Conservation (phyloP, 2,113 vertebrate genomes). For the Melanotaenia duboulayi region DNA sequence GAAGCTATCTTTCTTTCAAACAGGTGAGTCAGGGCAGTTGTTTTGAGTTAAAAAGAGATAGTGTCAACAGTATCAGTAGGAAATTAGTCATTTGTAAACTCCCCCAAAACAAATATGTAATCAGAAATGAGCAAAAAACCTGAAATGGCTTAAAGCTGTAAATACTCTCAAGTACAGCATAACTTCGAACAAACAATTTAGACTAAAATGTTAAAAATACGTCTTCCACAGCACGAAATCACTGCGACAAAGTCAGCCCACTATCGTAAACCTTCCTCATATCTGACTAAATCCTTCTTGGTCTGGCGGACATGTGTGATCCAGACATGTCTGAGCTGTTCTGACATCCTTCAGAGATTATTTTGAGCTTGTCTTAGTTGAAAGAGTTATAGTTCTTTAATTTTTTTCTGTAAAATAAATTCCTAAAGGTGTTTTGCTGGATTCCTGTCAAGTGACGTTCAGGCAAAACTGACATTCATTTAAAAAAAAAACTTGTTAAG, state of each 20-base stretch:
- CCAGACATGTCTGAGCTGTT: neutral
- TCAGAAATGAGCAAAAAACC: neutral
- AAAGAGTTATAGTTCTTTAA: neutral
- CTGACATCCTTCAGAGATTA: no score
- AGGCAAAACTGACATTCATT: neutral
- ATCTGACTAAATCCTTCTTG: neutral
- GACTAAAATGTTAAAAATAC: neutral
- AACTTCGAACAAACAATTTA: neutral
- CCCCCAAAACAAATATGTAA: neutral
- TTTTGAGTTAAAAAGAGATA: neutral
- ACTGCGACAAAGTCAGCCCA: neutral
- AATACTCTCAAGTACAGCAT: neutral
- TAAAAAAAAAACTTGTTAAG: neutral
- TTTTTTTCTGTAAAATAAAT: neutral
- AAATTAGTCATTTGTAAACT: slow-evolving; percentile 43
- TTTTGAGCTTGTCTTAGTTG: neutral
- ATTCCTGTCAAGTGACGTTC: neutral
- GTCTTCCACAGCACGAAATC: neutral
- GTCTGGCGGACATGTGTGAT: no score
- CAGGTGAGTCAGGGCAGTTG: no score
- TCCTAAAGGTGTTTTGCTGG: neutral
- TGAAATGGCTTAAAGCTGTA: neutral
- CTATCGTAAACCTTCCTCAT: neutral
- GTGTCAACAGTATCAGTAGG: neutral
- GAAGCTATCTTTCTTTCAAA: no score